Base-by-base conservation (phyloP, 53 echinoderm and acorn worm genomes). In the Patiria pectinifera region DNA sequence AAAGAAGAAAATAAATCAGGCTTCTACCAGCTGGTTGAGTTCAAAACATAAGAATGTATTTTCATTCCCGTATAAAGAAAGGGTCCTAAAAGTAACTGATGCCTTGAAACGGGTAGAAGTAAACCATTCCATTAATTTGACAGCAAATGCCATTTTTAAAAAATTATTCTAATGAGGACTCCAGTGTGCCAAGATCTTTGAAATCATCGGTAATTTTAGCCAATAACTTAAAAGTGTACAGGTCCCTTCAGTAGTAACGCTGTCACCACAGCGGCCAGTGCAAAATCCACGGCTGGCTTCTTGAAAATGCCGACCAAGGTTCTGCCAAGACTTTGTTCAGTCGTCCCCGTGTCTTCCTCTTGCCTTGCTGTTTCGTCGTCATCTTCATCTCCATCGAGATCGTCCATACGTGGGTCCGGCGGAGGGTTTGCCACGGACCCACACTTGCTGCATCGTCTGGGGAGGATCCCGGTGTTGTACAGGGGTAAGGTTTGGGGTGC, bases 241-340 rank as follows among this genome's bases (percentile, higher is more conserved):
- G 95, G 95, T 14, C 95, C 95, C 49, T 76, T 85, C 46, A 95
- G 22, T 66, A 95, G 47, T 70, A 95, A 63, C 21, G 83, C 95
- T 5, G 83, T 76, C 91, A 95, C 80, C 6, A 83, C 89, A 19
- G 93, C 95, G 26, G 85, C 95, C 19, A 95, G 46, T 4, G 91
- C 93, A 63, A 95, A 60, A 48, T 95, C 93, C 11, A 91, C 83
- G 19, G 92, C 91, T 3, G 93, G 91, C 48, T 76, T 95, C 62
- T 87, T 95, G 5, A 93, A 75, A 4, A 93, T 49, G 35, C 82
- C 77, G 19, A 86, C 89, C 35, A 82, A 18, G 62, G 89, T 81
- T 15, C 23, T 4, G 58, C 62, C 80, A 21, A 90, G 90, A 81
- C 80, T 35, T 6, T 11, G 15, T 23, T 10, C 18, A n/a, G 74